Percentiles rank a stretch among this genome's conserved stretches.
Conservation (phyloP, 2,113 vertebrate species). For the Percopsis transmontana region DNA sequence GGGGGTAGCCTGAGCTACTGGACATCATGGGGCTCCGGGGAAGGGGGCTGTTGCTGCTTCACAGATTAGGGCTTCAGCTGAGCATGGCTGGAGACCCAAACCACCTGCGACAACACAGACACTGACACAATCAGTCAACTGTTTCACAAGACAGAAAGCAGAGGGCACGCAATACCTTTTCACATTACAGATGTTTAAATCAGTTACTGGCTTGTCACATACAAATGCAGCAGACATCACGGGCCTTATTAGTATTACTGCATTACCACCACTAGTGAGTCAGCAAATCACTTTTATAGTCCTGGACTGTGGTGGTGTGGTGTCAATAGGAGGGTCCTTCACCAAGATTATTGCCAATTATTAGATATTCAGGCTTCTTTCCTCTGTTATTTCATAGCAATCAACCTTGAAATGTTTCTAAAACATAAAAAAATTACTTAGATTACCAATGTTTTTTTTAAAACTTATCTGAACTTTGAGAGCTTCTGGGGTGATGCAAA, state of each 20-base stretch:
- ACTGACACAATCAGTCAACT: neutral
- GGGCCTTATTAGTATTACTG: neutral
- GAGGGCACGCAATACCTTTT: too few relatives aligned
- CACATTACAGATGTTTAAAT: neutral
- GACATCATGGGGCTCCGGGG: conserved; percentile 85
- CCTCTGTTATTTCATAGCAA: too few relatives aligned
- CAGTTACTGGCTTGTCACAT: neutral
- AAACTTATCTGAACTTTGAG: too few relatives aligned
- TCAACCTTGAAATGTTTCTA: too few relatives aligned
- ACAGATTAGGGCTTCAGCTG: conserved; percentile 79
- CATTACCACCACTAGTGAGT: neutral
- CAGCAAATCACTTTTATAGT: conserved; percentile 5
- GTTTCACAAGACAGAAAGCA: too few relatives aligned
- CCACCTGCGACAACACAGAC: conserved; percentile 76
- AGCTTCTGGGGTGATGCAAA: too few relatives aligned
- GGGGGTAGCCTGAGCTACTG: conserved; percentile 93
- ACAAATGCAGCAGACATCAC: neutral
- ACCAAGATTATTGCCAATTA: neutral
- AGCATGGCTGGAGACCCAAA: conserved; percentile 83
- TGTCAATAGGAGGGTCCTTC: too few relatives aligned
- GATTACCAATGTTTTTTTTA: neutral
- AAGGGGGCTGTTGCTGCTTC: conserved; percentile 74
- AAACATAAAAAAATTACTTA: neutral
- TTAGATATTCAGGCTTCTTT: too few relatives aligned
- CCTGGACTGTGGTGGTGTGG: too few relatives aligned